Conservation (phyloP, 2,888 invertebrate species). For the Drosophila greeni region DNA sequence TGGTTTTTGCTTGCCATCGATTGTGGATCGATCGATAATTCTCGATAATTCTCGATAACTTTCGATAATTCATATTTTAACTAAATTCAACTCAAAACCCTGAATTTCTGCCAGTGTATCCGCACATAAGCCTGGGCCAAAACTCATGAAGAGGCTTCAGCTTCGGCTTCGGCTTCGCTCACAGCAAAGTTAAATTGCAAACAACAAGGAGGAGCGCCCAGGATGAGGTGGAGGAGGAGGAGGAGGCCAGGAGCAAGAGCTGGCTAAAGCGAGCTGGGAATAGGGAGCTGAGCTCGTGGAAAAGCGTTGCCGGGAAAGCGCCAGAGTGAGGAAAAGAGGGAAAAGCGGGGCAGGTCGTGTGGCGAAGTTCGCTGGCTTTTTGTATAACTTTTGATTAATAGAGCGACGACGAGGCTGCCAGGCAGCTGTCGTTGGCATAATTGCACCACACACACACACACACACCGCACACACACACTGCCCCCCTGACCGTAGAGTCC, state of each 20-base stretch:
- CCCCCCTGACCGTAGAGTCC: constrained; percentile 1
- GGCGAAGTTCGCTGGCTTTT: constrained; percentile 64
- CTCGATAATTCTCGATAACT: no score
- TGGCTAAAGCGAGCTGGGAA: constrained; percentile 18
- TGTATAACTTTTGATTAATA: constrained; percentile 70
- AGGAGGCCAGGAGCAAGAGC: constrained; percentile 3
- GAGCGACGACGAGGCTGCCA: constrained; percentile 44
- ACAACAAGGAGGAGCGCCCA: constrained; percentile 39
- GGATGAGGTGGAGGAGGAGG: constrained; percentile 2
- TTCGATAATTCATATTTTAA: no score
- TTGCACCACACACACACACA: constrained; percentile 54
- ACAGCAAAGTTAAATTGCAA: constrained; percentile 64
- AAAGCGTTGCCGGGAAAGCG: background rate
- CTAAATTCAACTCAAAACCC: no score
- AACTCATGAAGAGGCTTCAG: constrained; percentile 44
- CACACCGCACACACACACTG: background rate
- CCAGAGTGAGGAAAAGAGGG: background rate
- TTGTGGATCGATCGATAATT: no score
- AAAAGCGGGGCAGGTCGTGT: constrained; percentile 40
- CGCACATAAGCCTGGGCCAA: constrained; percentile 46
- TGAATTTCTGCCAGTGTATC: constrained; percentile 6
- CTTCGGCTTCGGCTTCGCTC: constrained; percentile 47
- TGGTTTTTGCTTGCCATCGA: no score
- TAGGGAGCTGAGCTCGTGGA: constrained; percentile 16
- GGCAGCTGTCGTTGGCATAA: constrained; percentile 55